Base-by-base conservation (phyloP, 1,140 invertebrate species). In the Nephila pilipes region DNA sequence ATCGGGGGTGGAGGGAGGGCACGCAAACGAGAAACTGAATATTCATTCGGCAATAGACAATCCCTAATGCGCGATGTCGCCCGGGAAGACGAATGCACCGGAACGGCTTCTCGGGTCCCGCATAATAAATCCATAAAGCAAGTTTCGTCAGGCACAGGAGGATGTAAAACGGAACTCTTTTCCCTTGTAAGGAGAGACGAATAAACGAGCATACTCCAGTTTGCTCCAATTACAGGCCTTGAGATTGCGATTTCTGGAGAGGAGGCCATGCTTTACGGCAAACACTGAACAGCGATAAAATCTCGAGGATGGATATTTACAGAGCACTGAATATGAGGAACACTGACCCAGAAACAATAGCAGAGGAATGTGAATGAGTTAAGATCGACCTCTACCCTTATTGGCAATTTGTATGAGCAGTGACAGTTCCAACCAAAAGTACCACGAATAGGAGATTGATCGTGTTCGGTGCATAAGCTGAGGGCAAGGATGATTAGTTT, bases 71-170 rank as follows among this genome's bases (percentile, higher is more conserved):
- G 83, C 54, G n/a, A 36, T 85, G 83, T 85, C 83, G 29, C 32
- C 6, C 55, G 25, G 38, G n/a, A 57, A 85, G 83, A 85, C 83
- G 18, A 85, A 85, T 60, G 83, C 55, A 12, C 25, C 16, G 18
- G 83, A 57, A 57, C 12, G 29, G 83, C 55, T 85, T 46, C 46
- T 46, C 46, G 46, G 46, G 46, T 46, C 46, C 46, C 55, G 83
- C 55, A 85, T 85, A 85, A 85, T 85, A 85, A 85, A 85, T 85
- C 83, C 83, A 85, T 85, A 85, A 81, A 38, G 25, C n/a, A 29
- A 57, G 69, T 36, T 85, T 57, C 83, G n/a, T 46, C 69, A 36
- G 80, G 22, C 6, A 46, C 46, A 46, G 46, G 46, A 10, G 46
- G 46, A 46, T 46, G 46, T 46, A 46, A 10, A 46, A 46, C 12